Conservation (phyloP, 2,797 vertebrate species). For the Muscicapa striata region DNA sequence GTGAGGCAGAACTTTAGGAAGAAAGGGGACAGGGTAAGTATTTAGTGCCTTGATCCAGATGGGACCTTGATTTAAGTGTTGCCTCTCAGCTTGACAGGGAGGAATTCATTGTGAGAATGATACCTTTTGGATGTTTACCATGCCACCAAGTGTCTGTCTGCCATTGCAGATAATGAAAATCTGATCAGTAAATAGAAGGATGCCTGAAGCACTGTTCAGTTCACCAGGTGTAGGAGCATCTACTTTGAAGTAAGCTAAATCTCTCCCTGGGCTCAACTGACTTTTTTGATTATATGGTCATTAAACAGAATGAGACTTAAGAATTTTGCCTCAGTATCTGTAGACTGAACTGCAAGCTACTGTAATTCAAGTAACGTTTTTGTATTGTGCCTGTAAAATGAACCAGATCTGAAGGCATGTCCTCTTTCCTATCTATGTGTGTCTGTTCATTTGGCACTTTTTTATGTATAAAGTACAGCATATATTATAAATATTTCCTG, state of each 20-base stretch:
- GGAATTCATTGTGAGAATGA: background rate
- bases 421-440: background rate
- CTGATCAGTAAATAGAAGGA: background rate
- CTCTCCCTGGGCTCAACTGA: background rate
- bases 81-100: background rate
- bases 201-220: background rate
- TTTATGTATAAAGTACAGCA: background rate
- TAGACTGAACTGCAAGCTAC: background rate
- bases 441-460: background rate
- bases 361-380: background rate
- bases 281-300: background rate
- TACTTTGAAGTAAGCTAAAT: background rate
- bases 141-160: background rate
- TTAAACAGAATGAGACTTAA: background rate
- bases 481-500: background rate
- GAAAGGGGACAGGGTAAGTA: background rate
- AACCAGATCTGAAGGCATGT: background rate
- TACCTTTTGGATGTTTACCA: background rate
- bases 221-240: background rate
- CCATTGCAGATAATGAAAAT: background rate
- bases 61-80: background rate
- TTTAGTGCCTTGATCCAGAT: background rate
- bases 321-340: background rate
- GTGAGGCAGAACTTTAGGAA: background rate
- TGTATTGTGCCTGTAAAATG: background rate